Evolutionary conservation across 2,888 invertebrate species (phyloP).

Genomic region (Heliconius erato): DNA sequence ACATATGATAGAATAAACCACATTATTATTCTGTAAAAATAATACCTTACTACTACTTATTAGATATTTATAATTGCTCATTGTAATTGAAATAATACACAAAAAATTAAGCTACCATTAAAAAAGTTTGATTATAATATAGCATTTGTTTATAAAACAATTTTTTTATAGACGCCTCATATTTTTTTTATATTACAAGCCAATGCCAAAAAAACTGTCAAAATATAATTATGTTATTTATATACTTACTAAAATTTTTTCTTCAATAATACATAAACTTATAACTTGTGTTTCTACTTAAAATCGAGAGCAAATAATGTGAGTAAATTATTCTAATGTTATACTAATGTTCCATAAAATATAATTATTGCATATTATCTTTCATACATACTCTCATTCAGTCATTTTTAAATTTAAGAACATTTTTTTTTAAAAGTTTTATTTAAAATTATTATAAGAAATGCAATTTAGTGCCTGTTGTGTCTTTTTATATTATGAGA

Average conservation of each 20-base stretch:
- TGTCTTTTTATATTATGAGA: slow-evolving; percentile 32
- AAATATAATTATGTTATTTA: neutral
- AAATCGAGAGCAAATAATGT: slow-evolving; percentile 14
- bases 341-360: neutral
- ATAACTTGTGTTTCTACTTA: neutral
- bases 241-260: neutral
- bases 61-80: neutral
- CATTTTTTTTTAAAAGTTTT: neutral
- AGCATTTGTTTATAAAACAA: neutral
- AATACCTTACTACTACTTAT: neutral
- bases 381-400: slow-evolving; percentile 23
- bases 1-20: neutral
- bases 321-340: slow-evolving; percentile 8
- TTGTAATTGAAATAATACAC: neutral
- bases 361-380: slow-evolving; percentile 27
- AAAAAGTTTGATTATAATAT: neutral
- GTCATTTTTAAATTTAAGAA: slow-evolving; percentile 4
- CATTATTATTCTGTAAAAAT: neutral
- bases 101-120: neutral
- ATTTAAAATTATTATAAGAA: slow-evolving; percentile 32
- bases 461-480: slow-evolving; percentile 42
- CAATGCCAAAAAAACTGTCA: neutral
- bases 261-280: slow-evolving; percentile 1
- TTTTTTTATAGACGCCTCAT: neutral
- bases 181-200: neutral